phyloP scores from a whole-genome alignment of 2,888 invertebrate species.

The Pheosia gnoma region DNA sequence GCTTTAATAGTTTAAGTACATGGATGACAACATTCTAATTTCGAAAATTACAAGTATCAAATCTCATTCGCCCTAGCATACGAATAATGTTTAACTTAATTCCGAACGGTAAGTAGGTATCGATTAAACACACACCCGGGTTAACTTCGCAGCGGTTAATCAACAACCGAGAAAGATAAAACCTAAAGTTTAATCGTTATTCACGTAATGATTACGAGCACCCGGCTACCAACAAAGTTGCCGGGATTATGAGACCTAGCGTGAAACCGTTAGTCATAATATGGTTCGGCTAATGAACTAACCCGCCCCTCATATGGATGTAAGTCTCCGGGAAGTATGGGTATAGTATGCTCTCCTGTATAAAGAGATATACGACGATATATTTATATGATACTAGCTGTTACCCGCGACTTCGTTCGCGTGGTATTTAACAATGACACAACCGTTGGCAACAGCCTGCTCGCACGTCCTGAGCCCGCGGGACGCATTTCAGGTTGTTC shows the following conservation, averaged over 20 bases:
- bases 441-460: too few species aligned
- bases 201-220: constrained; percentile 65
- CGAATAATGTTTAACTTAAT: constrained; percentile 35
- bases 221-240: constrained; percentile 57
- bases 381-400: too few species aligned
- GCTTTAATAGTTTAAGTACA: constrained; percentile 13
- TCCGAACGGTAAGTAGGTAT: constrained; percentile 59
- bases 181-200: constrained; percentile 71
- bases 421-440: too few species aligned
- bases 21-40: constrained; percentile 12
- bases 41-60: constrained; percentile 14
- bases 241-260: constrained; percentile 60
- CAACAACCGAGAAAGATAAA: constrained; percentile 66
- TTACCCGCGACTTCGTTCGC: too few species aligned
- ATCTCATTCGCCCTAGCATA: neutral
- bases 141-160: constrained; percentile 61
- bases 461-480: too few species aligned
- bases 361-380: too few species aligned
- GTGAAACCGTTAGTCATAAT: constrained; percentile 77
- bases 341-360: too few species aligned
- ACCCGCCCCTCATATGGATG: constrained; percentile 32
- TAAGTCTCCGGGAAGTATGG: too few species aligned
- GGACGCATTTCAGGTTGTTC: too few species aligned
- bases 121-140: constrained; percentile 63
- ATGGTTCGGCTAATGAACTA: constrained; percentile 70